phyloP scores from a whole-genome alignment of 1,140 invertebrate species.

The Oppia nitens region DNA sequence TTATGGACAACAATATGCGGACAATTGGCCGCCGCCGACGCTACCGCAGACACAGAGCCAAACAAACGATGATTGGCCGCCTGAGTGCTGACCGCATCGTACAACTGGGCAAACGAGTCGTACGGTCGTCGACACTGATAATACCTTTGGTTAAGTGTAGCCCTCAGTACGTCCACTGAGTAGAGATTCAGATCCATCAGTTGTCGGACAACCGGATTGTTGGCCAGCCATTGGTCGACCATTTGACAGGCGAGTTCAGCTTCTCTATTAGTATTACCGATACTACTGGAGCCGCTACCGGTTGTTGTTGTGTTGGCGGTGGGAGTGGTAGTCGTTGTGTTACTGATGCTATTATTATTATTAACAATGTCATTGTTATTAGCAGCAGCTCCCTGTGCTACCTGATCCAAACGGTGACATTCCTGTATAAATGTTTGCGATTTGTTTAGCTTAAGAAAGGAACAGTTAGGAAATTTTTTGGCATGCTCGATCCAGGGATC shows the following conservation, averaged over 20 bases:
- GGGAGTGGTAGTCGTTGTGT: too few species aligned
- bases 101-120: not conserved
- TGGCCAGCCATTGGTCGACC: not conserved
- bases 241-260: not conserved
- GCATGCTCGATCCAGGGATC: slow-evolving; percentile 76
- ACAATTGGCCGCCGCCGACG: too few species aligned
- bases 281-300: too few species aligned
- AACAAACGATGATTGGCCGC: too few species aligned
- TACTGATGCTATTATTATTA: not conserved
- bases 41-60: too few species aligned
- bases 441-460: slow-evolving; percentile 36
- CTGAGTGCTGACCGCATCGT: not conserved
- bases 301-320: too few species aligned
- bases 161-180: not conserved
- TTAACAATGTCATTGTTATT: not conserved
- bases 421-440: not conserved
- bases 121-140: not conserved
- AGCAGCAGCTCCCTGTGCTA: not conserved
- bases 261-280: too few species aligned
- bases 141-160: not conserved
- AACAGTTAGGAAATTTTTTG: slow-evolving; percentile 60
- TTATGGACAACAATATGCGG: too few species aligned
- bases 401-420: not conserved
- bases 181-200: not conserved
- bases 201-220: not conserved